These are phyloP conservation scores for Philotrypesis tridentata DNA, from an alignment of 1,140 invertebrate genomes.

Conservation along the genomic window DNA sequence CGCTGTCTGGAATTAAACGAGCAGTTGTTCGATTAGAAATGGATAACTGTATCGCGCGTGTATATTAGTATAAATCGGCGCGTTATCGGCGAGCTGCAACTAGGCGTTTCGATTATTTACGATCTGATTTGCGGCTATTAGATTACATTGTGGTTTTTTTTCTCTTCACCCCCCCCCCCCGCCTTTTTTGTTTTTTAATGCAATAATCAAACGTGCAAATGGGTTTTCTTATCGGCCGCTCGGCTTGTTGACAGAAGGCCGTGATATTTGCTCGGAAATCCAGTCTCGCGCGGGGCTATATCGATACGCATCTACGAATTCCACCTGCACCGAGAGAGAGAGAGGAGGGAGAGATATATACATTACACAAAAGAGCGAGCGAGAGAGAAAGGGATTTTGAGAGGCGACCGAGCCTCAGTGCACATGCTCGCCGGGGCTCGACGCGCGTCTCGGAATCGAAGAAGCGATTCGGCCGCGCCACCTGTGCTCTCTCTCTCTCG, in stretches of 20 bases:
- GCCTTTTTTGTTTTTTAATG: too few relatives aligned
- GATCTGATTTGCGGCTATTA: neutral
- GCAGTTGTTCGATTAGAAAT: too few relatives aligned
- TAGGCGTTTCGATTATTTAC: neutral
- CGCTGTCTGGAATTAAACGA: too few relatives aligned
- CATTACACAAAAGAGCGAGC: neutral
- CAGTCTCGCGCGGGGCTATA: too few relatives aligned
- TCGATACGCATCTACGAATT: neutral
- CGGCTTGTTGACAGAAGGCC: neutral
- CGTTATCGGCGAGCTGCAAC: too few relatives aligned
- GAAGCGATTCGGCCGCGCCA: slow-evolving; percentile 49
- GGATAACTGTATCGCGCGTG: too few relatives aligned
- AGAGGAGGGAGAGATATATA: neutral
- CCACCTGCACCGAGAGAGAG: neutral
- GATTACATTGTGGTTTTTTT: neutral
- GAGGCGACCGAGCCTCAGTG: neutral
- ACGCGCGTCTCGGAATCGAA: neutral
- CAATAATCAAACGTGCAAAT: neutral
- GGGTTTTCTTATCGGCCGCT: neutral
- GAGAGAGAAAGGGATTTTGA: neutral
- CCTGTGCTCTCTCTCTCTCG: slow-evolving; percentile 64
- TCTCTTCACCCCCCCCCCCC: neutral
- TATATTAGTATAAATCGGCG: too few relatives aligned
- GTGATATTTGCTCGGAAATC: neutral
- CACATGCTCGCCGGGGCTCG: neutral